Evolutionary conservation across 1,140 invertebrate genomes (phyloP), one percentile per base, ranked within the genome.

Genomic region (Drosophila lini): DNA sequence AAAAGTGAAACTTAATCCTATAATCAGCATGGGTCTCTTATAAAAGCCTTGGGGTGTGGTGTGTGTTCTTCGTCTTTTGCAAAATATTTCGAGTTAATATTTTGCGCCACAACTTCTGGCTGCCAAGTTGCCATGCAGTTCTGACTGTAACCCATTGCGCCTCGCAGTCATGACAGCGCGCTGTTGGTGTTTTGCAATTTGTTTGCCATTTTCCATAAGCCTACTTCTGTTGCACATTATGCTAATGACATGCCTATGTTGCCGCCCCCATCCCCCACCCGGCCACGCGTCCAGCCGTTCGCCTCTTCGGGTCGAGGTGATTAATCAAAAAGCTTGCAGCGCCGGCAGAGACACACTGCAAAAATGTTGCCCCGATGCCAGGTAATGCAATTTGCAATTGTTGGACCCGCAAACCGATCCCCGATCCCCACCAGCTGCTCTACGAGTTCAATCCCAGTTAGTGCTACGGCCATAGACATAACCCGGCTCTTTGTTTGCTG

Each of bases 191-290:
- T 78, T 81, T 69, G 81, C 81, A 84, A 85, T 84, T 81, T 85
- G 78, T 86, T 85, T 78, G 74, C 68, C 82, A 85, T 85, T 85
- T 85, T 81, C 69, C 78, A 78, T 71, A 78, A 56, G 61, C 41
- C 74, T 81, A 86, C 74, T 85, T 85, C 78, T 75, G 82, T 86
- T 86, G 82, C 82, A 86, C 78, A 85, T 85, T 85, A 86, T 85
- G 81, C 82, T 85, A 85, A 85, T 85, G 81, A 85, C 81, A 70
- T 82, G 80, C 80, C 75, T 68, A 44, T 36, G 63, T 34, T n/a
- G 10, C 9, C 32, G 47, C 59, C 63, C 42, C 80, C 42, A 22
- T 50, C 41, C 3, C 42, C 45, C 42, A 45, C 57, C 25, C 59
- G 22, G 36, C 50, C 42, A 45, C 64, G 25, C 59, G 28, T 32